Evolutionary conservation across 2,113 vertebrate genomes (phyloP).

Genomic region (Ptilonorhynchus violaceus): DNA sequence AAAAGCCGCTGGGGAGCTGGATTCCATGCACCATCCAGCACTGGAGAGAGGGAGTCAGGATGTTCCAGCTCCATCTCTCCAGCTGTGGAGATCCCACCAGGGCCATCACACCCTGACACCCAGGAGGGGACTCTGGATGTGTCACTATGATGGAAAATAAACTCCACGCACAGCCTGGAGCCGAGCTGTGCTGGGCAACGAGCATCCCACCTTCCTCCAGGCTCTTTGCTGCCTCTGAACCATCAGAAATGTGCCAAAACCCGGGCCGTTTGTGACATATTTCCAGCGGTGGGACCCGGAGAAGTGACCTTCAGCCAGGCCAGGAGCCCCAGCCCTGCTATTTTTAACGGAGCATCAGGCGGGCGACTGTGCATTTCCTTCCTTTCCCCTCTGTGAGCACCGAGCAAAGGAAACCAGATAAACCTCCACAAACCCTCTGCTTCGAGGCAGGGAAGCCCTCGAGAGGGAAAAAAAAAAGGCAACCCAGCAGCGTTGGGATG

Average conservation of each 20-base stretch:
- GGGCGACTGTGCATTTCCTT: constrained; percentile 20
- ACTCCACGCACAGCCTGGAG: background rate
- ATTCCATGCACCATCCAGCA: fast-evolving
- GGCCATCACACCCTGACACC: fast-evolving
- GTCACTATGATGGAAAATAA: background rate
- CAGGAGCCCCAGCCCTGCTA: background rate
- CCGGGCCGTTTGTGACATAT: background rate
- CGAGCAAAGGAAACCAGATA: background rate
- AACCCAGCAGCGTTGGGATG: background rate
- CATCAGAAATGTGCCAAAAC: background rate
- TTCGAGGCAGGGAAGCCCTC: background rate
- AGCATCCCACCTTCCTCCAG: background rate
- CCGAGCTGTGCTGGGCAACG: background rate
- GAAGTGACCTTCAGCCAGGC: background rate
- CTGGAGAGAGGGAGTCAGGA: background rate
- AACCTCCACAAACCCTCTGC: background rate
- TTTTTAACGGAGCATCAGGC: background rate
- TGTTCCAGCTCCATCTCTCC: background rate
- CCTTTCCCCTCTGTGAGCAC: background rate
- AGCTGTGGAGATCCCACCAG: background rate
- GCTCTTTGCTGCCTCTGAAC: background rate
- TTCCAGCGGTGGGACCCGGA: background rate
- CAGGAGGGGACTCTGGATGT: background rate
- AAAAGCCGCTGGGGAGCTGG: fast-evolving
- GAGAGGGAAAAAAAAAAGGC: background rate